Base-by-base conservation (phyloP, 1,140 invertebrate genomes). In the Drosophila pachea region DNA sequence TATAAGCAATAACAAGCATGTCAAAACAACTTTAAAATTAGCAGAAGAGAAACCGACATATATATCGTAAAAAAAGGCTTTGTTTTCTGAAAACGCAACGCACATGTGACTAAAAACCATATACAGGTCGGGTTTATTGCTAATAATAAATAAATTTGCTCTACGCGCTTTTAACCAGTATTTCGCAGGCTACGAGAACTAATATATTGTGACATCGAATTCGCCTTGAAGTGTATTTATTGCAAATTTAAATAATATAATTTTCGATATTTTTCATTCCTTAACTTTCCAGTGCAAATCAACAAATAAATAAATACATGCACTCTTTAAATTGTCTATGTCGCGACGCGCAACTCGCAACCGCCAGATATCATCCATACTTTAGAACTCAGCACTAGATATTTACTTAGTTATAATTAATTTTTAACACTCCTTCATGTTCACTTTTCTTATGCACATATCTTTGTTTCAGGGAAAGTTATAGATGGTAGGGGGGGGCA, bases 291-390 rank as follows among this genome's bases (percentile, higher is more conserved):
- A 84, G 81, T 86, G 81, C 79, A 86, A 83, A 83, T 79, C 73
- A 83, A 83, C 79, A 79, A 79, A 84, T 86, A 86, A 84, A 84
- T 84, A 84, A 84, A 83, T 83, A 83, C 69, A 79, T 79, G 79
- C 79, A 83, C 79, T 84, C 68, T 68, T 48, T 53, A 66, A 72
- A 78, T 83, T 75, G 78, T 61, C 79, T 84, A 73, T 59, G 59
- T 54, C 59, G 52, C 52, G 77, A 54, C 3, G 22, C 22, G 3
- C 22, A 22, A 22, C 22, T 22, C 1, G 52, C 31, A 35, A 58
- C 12, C 63, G 54, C 54, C 49, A 64, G 11, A 8, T 42, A n/a
- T 66, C 29, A 33, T 38, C 12, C 36, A 36, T 52, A 33, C 38
- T 61, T 59, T 47, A 22, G 32, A 59, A 36, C 55, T n/a, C 38